These are phyloP conservation scores for Peromyscus eremicus DNA, from an alignment of 2,797 vertebrate genomes.

Conservation along the genomic window DNA sequence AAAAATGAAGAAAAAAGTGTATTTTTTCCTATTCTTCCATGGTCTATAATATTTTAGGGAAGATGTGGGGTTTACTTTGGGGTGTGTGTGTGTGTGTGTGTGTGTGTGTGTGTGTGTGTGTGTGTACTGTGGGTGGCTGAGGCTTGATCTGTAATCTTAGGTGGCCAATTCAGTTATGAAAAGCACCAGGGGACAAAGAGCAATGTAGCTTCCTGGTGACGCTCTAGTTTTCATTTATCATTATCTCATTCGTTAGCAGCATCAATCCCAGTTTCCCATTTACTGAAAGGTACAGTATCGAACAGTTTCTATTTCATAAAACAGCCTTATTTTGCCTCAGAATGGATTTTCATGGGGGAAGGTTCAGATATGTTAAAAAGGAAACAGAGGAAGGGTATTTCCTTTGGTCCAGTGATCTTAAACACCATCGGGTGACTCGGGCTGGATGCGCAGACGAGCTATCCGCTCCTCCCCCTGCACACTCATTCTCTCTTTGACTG, in stretches of 20 bases:
- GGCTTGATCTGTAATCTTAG: neutral
- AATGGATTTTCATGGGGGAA: neutral
- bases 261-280: neutral
- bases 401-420: neutral
- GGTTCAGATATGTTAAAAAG: neutral
- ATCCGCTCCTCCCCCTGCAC: too few relatives aligned
- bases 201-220: neutral
- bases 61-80: neutral
- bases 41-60: neutral
- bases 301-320: neutral
- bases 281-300: neutral
- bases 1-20: neutral
- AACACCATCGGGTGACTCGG: neutral
- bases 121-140: neutral
- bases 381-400: neutral
- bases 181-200: neutral
- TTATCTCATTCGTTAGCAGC: neutral
- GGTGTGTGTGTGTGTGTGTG: neutral
- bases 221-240: neutral
- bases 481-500: neutral
- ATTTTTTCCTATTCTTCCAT: neutral
- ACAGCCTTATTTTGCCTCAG: neutral
- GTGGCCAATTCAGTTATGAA: neutral
- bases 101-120: neutral
- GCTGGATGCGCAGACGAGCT: too few relatives aligned